These are phyloP conservation scores for Musca vetustissima DNA, from an alignment of 1,140 invertebrate genomes.

Conservation along the genomic window DNA sequence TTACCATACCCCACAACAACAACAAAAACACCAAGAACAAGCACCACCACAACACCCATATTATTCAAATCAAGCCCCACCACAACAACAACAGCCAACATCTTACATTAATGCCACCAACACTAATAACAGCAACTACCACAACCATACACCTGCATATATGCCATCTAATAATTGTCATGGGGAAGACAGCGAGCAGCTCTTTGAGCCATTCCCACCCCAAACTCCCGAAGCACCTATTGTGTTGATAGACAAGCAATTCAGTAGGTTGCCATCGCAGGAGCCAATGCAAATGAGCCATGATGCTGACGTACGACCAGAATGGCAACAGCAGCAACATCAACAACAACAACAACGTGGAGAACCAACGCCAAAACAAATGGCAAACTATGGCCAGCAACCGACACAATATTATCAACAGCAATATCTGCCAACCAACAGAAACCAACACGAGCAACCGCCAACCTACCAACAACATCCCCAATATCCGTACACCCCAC, in stretches of 20 bases:
- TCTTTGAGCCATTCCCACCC: conserved; percentile 4
- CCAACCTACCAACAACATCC: conserved; percentile 14
- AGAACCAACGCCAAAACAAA: background rate
- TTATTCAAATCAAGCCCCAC: background rate
- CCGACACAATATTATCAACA: conserved; percentile 16
- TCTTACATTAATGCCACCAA: too few species aligned
- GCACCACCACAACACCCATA: too few species aligned
- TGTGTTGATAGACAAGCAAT: conserved; percentile 13
- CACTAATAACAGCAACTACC: background rate
- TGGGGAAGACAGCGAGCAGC: background rate
- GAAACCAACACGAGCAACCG: conserved; percentile 9
- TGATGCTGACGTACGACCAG: conserved; percentile 25
- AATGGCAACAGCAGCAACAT: conserved; percentile 27
- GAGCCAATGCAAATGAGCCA: background rate
- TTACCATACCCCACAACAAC: background rate
- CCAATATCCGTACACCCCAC: conserved; percentile 28
- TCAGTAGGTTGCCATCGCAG: conserved; percentile 7
- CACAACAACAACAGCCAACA: background rate
- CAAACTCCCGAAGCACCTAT: conserved; percentile 14
- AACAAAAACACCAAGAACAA: too few species aligned
- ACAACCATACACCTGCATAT: background rate
- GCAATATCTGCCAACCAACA: background rate
- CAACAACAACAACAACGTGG: conserved; percentile 12
- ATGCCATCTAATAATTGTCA: conserved; percentile 1
- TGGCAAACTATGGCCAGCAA: background rate